These are phyloP conservation scores for Discoglossus pictus DNA, from an alignment of 2,797 vertebrate genomes.

Conservation along the genomic window DNA sequence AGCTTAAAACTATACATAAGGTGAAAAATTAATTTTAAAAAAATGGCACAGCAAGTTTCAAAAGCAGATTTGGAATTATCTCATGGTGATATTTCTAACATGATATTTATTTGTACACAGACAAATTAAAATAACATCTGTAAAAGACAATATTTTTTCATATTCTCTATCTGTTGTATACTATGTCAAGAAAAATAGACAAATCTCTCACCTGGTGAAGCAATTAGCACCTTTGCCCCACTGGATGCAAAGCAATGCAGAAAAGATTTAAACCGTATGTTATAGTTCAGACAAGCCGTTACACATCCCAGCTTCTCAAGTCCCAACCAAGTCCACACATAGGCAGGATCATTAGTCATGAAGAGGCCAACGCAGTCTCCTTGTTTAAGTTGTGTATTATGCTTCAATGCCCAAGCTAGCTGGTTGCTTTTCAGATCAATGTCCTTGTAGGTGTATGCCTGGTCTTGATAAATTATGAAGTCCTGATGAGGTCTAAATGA, in stretches of 20 bases:
- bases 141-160: too few species aligned
- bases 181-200: too few species aligned
- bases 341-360: slow-evolving; percentile 64
- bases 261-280: slow-evolving; percentile 71
- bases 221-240: slow-evolving; percentile 70
- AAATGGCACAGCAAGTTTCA: too few species aligned
- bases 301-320: slow-evolving; percentile 79
- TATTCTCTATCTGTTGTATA: too few species aligned
- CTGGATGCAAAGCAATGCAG: slow-evolving; percentile 74
- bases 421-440: slow-evolving; percentile 70
- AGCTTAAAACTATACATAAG: too few species aligned
- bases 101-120: too few species aligned
- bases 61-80: too few species aligned
- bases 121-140: rapidly evolving
- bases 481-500: slow-evolving; percentile 56
- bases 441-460: slow-evolving; percentile 60
- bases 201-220: slow-evolving; percentile 73
- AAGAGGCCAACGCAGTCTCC: slow-evolving; percentile 72
- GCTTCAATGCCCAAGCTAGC: slow-evolving; percentile 68
- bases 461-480: slow-evolving; percentile 68
- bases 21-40: too few species aligned
- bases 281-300: slow-evolving; percentile 78
- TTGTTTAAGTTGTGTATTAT: slow-evolving; percentile 46
- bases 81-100: too few species aligned
- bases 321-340: slow-evolving; percentile 78